These are phyloP conservation scores for Cheilosia vulpina DNA, from an alignment of 2,888 invertebrate species.

Conservation along the genomic window DNA sequence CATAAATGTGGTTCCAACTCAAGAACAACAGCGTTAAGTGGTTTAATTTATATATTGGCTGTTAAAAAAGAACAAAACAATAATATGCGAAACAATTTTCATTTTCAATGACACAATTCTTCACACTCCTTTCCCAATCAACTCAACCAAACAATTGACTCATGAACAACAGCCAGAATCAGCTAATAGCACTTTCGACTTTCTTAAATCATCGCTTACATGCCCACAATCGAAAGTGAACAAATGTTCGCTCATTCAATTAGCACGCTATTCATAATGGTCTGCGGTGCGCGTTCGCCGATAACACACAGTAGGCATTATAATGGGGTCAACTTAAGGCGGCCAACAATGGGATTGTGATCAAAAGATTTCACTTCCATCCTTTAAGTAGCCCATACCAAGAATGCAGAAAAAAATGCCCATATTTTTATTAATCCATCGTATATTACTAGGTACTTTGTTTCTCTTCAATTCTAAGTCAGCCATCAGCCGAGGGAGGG, in stretches of 20 bases:
- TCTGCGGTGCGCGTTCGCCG: background rate
- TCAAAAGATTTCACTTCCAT: constrained; percentile 47
- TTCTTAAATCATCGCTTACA: constrained; percentile 51
- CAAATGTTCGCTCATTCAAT: constrained; percentile 24
- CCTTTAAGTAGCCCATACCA: constrained; percentile 5
- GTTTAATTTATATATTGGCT: background rate
- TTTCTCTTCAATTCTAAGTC: constrained; percentile 3
- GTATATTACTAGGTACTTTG: background rate
- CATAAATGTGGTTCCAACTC: too few species aligned
- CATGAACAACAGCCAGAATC: constrained; percentile 17
- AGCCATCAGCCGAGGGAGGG: background rate
- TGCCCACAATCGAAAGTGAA: constrained; percentile 57
- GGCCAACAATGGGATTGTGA: constrained; percentile 26
- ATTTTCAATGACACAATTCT: constrained; percentile 19
- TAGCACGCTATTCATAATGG: constrained; percentile 31
- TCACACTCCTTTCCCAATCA: background rate
- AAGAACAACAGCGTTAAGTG: background rate
- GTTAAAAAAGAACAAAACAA: background rate
- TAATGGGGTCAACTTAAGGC: constrained; percentile 33
- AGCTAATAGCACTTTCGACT: constrained; percentile 46
- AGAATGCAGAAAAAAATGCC: background rate
- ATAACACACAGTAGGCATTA: background rate
- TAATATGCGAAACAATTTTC: background rate
- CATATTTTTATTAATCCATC: constrained; percentile 11
- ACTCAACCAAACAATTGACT: constrained; percentile 25